These are phyloP conservation scores for Lagenorhynchus albirostris DNA, from an alignment of 2,113 vertebrate genomes.

Conservation along the genomic window DNA sequence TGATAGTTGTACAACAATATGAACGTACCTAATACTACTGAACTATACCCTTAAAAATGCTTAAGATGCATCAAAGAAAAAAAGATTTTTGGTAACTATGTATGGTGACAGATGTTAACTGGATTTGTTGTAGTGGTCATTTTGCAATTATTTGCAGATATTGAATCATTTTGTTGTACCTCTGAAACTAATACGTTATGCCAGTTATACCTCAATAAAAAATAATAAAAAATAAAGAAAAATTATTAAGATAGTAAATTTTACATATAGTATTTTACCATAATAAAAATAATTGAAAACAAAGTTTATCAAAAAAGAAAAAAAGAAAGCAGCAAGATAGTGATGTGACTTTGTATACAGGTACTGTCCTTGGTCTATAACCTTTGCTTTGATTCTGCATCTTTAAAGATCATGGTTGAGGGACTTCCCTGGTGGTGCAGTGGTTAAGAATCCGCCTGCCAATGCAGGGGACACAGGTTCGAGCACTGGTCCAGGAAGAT, in stretches of 20 bases:
- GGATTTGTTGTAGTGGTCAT: neutral
- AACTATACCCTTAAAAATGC: neutral
- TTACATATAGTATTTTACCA: neutral
- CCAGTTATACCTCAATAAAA: neutral
- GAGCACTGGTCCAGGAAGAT: too few species aligned
- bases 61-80: neutral
- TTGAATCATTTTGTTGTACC: neutral
- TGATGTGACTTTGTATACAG: neutral
- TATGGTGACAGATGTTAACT: neutral
- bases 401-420: neutral
- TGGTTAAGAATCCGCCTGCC: too few species aligned
- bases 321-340: neutral
- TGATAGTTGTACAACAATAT: too few species aligned
- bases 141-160: neutral
- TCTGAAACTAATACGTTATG: neutral
- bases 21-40: neutral
- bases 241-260: neutral
- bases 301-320: neutral
- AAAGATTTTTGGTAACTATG: neutral
- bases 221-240: neutral
- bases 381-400: neutral
- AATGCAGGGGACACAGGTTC: too few species aligned
- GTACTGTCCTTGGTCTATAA: neutral
- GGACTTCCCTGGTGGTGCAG: too few species aligned
- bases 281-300: neutral